phyloP scores from a whole-genome alignment of 2,113 vertebrate species.

The Nibea albiflora region DNA sequence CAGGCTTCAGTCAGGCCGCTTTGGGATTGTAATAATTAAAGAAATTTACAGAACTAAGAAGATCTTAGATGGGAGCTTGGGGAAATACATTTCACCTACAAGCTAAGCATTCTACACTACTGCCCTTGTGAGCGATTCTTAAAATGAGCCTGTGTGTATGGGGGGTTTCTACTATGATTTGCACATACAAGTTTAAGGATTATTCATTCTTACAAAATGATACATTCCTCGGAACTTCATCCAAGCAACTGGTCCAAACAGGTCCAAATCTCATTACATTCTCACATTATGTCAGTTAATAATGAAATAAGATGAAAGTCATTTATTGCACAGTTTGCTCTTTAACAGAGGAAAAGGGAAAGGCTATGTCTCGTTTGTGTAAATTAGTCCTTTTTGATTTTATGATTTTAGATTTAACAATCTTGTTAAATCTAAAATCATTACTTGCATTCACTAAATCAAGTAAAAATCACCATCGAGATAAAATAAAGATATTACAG shows the following conservation, averaged over 20 bases:
- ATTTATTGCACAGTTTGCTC: slow-evolving; percentile 3
- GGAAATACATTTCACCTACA: slow-evolving; percentile 41
- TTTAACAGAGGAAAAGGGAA: neutral
- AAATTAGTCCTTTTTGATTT: neutral
- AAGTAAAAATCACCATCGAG: neutral
- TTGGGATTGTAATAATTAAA: slow-evolving; percentile 50
- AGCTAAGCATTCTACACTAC: slow-evolving; percentile 17
- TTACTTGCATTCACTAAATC: neutral
- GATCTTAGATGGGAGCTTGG: slow-evolving; percentile 29
- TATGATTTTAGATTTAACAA: too few relatives aligned
- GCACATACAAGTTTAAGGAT: slow-evolving; percentile 8
- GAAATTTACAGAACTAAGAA: slow-evolving; percentile 27
- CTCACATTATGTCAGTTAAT: too few relatives aligned
- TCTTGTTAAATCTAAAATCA: slow-evolving; percentile 5
- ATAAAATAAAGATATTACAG: neutral
- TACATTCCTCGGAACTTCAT: slow-evolving; percentile 1
- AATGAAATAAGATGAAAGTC: neutral
- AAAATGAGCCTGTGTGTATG: neutral
- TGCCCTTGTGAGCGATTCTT: slow-evolving; percentile 25
- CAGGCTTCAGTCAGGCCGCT: slow-evolving; percentile 19
- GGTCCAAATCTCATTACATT: neutral
- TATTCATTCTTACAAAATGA: slow-evolving; percentile 19
- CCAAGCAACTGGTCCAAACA: neutral
- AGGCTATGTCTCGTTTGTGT: neutral
- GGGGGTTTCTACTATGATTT: neutral